Evolutionary conservation across 2,797 vertebrate genomes (phyloP).

Genomic region (Chiloscyllium punctatum): DNA sequence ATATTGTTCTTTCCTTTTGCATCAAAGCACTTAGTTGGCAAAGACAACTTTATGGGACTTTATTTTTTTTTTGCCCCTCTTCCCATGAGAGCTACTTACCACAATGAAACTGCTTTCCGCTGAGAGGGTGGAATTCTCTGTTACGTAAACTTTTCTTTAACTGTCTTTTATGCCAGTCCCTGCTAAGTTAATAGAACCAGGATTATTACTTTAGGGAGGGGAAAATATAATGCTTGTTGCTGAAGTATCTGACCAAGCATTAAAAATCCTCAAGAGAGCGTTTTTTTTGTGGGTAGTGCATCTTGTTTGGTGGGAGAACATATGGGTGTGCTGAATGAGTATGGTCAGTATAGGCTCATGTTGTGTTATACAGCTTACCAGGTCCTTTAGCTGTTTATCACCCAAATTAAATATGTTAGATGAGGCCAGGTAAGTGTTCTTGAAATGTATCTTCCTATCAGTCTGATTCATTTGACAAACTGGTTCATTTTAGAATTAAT

Average conservation of each 20-base stretch:
- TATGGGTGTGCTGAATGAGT: background rate
- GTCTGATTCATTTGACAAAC: background rate
- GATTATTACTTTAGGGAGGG: background rate
- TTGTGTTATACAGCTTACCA: background rate
- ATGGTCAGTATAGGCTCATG: background rate
- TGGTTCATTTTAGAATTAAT: background rate
- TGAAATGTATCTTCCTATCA: background rate
- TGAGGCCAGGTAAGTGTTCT: background rate
- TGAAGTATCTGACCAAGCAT: background rate
- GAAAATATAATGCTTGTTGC: background rate
- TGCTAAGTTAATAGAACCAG: background rate
- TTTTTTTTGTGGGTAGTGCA: background rate
- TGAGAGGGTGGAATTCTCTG: background rate
- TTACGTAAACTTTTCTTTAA: background rate
- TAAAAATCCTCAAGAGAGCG: background rate
- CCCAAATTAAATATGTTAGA: background rate
- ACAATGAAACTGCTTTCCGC: background rate
- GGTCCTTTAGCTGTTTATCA: background rate
- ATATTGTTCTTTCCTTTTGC: constrained; percentile 44
- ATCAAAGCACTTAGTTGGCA: constrained; percentile 26
- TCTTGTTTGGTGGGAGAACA: background rate
- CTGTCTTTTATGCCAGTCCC: background rate
- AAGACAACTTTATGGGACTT: background rate
- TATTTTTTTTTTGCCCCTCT: background rate
- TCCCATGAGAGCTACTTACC: background rate